Percentiles rank a stretch among this genome's conserved stretches.
Conservation (phyloP, 2,113 vertebrate genomes). For the Perca schrenkii region DNA sequence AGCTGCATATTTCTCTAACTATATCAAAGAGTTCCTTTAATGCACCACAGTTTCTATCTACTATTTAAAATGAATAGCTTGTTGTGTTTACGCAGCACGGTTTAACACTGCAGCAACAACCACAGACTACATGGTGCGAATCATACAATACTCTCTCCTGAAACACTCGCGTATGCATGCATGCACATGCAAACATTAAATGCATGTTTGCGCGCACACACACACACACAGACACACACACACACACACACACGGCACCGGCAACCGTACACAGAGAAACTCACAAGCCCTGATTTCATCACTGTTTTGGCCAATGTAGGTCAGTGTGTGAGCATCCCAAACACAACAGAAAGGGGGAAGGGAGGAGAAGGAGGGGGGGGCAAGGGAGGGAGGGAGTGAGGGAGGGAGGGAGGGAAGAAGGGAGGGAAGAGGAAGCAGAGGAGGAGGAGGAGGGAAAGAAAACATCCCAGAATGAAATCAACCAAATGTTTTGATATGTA, state of each 20-base stretch:
- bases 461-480: slow-evolving; percentile 48
- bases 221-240: slow-evolving; percentile 3
- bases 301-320: slow-evolving; percentile 48
- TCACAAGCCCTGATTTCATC: slow-evolving; percentile 9
- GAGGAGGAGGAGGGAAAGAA: background rate
- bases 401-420: background rate
- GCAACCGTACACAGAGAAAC: slow-evolving; percentile 30
- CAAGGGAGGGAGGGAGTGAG: background rate
- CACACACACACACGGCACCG: background rate
- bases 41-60: too few relatives aligned
- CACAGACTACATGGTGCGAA: background rate
- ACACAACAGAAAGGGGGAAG: background rate
- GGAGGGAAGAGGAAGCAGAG: background rate
- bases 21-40: too few relatives aligned
- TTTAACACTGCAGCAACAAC: background rate
- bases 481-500: slow-evolving; percentile 65
- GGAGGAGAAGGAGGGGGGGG: background rate
- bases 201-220: background rate
- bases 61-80: too few relatives aligned
- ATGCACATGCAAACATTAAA: background rate
- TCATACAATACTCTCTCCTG: background rate
- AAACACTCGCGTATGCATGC: background rate
- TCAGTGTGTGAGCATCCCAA: slow-evolving; percentile 65
- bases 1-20: background rate
- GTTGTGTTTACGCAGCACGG: background rate